phyloP scores from a whole-genome alignment of 2,888 invertebrate species.

The Papilio elwesi region DNA sequence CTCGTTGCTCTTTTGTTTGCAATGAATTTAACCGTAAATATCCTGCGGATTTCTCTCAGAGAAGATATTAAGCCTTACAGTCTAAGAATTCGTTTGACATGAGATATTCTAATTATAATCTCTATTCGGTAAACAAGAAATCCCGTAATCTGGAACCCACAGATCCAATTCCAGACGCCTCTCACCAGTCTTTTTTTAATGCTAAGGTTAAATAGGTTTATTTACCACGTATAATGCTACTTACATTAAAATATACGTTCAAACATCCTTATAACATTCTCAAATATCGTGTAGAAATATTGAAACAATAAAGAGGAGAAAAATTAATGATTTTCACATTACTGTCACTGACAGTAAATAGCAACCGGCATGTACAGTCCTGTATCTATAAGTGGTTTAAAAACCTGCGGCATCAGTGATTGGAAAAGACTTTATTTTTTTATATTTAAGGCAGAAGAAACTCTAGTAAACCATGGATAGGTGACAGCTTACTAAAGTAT shows the following conservation, averaged over 20 bases:
- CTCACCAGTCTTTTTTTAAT: too few relatives aligned
- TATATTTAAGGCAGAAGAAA: too few relatives aligned
- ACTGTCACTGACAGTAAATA: too few relatives aligned
- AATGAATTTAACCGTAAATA: conserved; percentile 9
- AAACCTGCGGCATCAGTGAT: too few relatives aligned
- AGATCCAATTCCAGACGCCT: background rate
- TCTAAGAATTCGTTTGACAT: background rate
- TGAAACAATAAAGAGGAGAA: too few relatives aligned
- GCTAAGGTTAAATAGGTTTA: too few relatives aligned
- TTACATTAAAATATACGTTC: background rate
- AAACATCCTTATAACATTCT: background rate
- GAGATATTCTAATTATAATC: background rate
- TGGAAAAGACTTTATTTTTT: too few relatives aligned
- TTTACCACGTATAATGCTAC: too few relatives aligned
- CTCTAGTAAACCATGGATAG: too few relatives aligned
- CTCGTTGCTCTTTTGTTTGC: conserved; percentile 12
- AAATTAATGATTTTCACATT: too few relatives aligned
- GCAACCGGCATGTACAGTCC: too few relatives aligned
- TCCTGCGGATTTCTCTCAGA: background rate
- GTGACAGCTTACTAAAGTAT: background rate
- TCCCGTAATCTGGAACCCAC: background rate
- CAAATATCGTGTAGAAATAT: background rate
- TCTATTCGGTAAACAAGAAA: background rate
- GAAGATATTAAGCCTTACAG: conserved; percentile 1
- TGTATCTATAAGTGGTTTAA: too few relatives aligned